Base-by-base conservation (phyloP, 1,140 invertebrate species). In the Eriosoma lanigerum region DNA sequence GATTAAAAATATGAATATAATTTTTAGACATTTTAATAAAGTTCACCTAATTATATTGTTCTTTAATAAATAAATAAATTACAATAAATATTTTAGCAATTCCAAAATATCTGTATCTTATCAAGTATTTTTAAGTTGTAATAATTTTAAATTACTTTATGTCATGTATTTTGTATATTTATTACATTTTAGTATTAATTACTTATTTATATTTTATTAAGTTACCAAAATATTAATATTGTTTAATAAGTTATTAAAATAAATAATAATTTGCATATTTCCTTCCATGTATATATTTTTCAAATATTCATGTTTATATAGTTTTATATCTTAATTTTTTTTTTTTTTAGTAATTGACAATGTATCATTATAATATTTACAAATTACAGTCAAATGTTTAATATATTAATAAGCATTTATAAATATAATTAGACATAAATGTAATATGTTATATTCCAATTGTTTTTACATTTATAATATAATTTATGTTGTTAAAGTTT, bases 401-500 rank as follows among this genome's bases (percentile, higher is more conserved):
- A 46, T 66, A 5, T 62, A 62, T 3, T 62, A 29, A 9, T 29
- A 29, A 29, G 56, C 26, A 50, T 4, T 29, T 50, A 50, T 8
- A 72, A 50, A 29, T 72, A 72, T 15, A 52, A 19, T 29, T 72
- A 72, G 52, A 46, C 9, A 29, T 29, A 9, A 72, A 52, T 52
- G 50, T 19, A 19, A 52, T 72, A 70, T 70, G 24, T 72, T 72
- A 38, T 72, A 72, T 72, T 72, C 17, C 17, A 72, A 50, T 50
- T 50, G 46, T 72, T 72, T 29, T 50, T 72, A 68, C 46, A 52
- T 52, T 72, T 50, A 15, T 48, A 19, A 50, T 52, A 72, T 50
- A n/a, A 17, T 52, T 21, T 72, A 52, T 5, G 68, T 52, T 72
- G 68, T 72, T 72, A 72, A 72, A 72, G 68, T 72, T 72, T 72